These are phyloP conservation scores for Calyptomena viridis DNA, from an alignment of 2,113 vertebrate species.

Conservation along the genomic window DNA sequence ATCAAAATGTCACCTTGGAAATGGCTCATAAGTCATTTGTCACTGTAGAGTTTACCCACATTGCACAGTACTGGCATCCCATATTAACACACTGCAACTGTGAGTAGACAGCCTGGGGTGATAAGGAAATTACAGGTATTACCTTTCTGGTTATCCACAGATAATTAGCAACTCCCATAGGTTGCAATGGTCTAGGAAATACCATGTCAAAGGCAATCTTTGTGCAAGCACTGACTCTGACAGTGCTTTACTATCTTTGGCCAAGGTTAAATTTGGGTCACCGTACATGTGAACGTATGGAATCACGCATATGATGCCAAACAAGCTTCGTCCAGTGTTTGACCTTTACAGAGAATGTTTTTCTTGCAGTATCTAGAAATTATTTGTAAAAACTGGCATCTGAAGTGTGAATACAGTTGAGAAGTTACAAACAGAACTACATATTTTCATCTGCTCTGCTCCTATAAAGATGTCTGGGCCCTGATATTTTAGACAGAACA, in stretches of 20 bases:
- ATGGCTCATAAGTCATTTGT: constrained; percentile 20
- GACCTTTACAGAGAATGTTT: constrained; percentile 12
- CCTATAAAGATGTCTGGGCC: background rate
- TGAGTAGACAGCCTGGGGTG: background rate
- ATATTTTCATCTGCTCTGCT: background rate
- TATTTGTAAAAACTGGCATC: constrained; percentile 26
- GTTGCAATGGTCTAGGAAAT: background rate
- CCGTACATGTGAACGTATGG: background rate
- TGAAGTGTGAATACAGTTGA: background rate
- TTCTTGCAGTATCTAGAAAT: background rate
- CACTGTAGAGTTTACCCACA: constrained; percentile 6
- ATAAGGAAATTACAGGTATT: constrained; percentile 38
- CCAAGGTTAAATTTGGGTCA: constrained; percentile 47
- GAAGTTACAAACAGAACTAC: background rate
- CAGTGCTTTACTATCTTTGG: background rate
- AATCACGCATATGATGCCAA: background rate
- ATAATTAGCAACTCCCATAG: constrained; percentile 25
- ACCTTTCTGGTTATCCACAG: background rate
- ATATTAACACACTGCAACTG: background rate
- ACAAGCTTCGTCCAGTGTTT: background rate
- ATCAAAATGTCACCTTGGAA: constrained; percentile 67
- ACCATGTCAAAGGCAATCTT: constrained; percentile 13
- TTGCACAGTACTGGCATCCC: background rate
- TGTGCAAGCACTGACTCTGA: background rate
- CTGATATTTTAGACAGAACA: constrained; percentile 8